Conservation (phyloP, 2,888 invertebrate species). For the Selenia dentaria region DNA sequence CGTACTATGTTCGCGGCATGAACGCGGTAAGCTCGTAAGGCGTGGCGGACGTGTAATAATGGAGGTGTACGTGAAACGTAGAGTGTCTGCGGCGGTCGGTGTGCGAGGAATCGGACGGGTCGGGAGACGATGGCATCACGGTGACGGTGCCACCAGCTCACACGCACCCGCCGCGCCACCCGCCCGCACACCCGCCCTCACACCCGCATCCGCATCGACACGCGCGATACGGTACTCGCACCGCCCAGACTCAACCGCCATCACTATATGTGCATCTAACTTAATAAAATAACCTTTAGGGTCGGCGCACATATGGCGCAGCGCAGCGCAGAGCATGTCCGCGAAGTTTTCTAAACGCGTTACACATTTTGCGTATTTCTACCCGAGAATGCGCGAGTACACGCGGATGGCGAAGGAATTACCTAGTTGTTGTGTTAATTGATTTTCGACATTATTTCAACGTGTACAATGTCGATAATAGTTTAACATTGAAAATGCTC, state of each 20-base stretch:
- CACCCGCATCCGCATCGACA: conserved; percentile 43
- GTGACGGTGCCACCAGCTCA: conserved; percentile 79
- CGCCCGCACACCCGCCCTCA: conserved; percentile 34
- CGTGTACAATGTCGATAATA: no score
- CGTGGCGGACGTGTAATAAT: conserved; percentile 2
- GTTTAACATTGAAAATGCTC: no score
- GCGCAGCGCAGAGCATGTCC: no score
- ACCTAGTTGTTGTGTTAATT: no score
- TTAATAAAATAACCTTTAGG: no score
- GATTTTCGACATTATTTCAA: no score
- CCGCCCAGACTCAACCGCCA: conserved; percentile 12
- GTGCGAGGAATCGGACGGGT: conserved; percentile 80
- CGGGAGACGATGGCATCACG: conserved; percentile 84
- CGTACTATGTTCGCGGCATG: no score
- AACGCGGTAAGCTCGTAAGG: neutral
- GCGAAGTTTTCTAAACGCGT: no score
- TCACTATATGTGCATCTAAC: conserved; percentile 1
- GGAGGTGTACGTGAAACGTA: conserved; percentile 20
- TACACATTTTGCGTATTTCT: no score
- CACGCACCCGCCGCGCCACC: conserved; percentile 34
- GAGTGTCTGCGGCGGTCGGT: conserved; percentile 37
- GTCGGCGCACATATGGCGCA: no score
- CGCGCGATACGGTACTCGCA: conserved; percentile 57
- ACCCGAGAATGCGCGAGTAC: no score
- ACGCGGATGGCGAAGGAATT: no score